Evolutionary conservation across 1,140 invertebrate genomes (phyloP).

Genomic region (Saxidomus purpurata): DNA sequence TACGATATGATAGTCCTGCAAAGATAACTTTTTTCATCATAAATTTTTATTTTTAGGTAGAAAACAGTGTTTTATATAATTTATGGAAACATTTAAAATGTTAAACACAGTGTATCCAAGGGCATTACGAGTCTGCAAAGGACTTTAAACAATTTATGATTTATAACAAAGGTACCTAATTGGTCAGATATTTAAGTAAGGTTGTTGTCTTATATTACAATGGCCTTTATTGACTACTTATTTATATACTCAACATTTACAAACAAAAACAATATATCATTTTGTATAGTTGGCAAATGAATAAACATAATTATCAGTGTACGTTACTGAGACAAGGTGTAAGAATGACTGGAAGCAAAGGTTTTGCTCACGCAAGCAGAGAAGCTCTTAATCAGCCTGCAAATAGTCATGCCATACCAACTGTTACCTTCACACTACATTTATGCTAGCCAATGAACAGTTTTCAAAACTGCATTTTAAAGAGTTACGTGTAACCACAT

Average conservation of each 20-base stretch:
- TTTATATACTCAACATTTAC: neutral
- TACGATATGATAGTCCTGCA: constrained; percentile 44
- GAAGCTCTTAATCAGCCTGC: neutral
- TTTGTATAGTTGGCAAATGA: neutral
- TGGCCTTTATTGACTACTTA: neutral
- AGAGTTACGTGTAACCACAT: too few species aligned
- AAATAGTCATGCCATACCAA: too few species aligned
- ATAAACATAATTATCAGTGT: neutral
- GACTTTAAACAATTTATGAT: neutral
- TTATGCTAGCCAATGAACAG: too few species aligned
- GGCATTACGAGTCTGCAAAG: neutral
- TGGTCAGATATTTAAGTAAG: neutral
- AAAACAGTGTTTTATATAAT: neutral
- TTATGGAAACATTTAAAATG: neutral
- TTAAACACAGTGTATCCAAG: neutral
- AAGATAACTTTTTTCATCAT: constrained; percentile 30
- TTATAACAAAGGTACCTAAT: neutral
- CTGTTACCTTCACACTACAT: too few species aligned
- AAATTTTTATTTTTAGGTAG: too few species aligned
- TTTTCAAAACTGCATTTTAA: too few species aligned
- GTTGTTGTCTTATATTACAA: neutral
- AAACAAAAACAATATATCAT: neutral
- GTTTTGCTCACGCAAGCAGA: neutral
- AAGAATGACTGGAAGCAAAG: too few species aligned
- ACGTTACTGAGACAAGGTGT: neutral